Base-by-base conservation (phyloP, 92 coral and sea anemone species). In the Plumapathes pennacea region DNA sequence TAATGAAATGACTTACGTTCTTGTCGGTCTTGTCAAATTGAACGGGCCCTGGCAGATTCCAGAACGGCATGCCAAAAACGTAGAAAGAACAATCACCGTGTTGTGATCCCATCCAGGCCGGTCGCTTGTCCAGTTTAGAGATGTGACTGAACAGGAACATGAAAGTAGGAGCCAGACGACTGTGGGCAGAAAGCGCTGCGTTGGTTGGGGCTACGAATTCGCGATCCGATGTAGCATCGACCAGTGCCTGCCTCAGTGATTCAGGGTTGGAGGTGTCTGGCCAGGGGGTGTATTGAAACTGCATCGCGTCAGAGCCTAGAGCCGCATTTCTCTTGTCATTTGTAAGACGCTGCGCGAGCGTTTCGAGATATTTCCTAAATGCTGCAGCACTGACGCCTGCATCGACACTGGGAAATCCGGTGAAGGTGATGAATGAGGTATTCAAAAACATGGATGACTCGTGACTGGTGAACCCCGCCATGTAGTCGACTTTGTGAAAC, bases 211-310 rank as follows among this genome's bases (percentile, higher is more conserved):
- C 67, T 20, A 52, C 48, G 11, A 40, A 69, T n/a, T 47, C 27
- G 49, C 25, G 48, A 44, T 69, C 77, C 36, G 77, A 69, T 2
- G 64, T 32, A 46, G 58, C 23, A 56, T 57, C 59, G 47, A 69
- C 28, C 17, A 52, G 38, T 10, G 36, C 9, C 33, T 44, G 67
- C 25, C 56, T 20, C 8, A 60, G 17, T 1, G 38, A 42, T 28
- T 41, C 39, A 32, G 17, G 25, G 32, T 27, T 33, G 24, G 49
- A 58, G 25, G 24, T 20, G 8, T 25, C 49, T 10, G 47, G 49
- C 77, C 77, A 69, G 13, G 77, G 65, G 20, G 31, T 56, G 27
- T 69, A 69, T 23, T 69, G 50, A 48, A 69, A 69, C 38, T 20
- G 20, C 29, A 69, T 27, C 3, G 77, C 77, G 33, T 69, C 77